Conservation (phyloP, 2,888 invertebrate genomes). For the Drosophila emarginata region DNA sequence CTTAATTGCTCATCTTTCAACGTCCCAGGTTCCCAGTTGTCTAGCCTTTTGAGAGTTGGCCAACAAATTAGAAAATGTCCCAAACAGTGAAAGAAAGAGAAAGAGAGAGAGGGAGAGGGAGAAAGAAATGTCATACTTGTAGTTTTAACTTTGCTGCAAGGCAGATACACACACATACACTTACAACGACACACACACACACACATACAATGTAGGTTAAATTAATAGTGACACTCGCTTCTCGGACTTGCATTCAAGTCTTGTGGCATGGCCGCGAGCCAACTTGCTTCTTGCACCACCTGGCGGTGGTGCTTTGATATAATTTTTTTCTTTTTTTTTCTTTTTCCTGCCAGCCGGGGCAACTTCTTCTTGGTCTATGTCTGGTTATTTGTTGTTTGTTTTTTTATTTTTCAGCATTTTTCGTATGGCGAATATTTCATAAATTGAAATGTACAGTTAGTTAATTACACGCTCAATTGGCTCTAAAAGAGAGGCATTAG, state of each 20-base stretch:
- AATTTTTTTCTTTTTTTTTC: background rate
- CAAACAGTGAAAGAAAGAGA: slow-evolving; percentile 36
- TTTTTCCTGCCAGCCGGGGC: slow-evolving; percentile 26
- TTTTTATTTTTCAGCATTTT: slow-evolving; percentile 17
- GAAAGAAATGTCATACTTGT: slow-evolving; percentile 38
- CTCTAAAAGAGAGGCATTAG: slow-evolving; percentile 69
- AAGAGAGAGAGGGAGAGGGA: background rate
- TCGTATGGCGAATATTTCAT: slow-evolving; percentile 59
- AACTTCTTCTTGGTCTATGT: slow-evolving; percentile 21
- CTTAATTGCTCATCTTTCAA: slow-evolving; percentile 79
- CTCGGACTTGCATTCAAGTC: slow-evolving; percentile 13
- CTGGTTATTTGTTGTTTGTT: slow-evolving; percentile 25
- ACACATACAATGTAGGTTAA: slow-evolving; percentile 72
- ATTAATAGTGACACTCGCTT: slow-evolving; percentile 79
- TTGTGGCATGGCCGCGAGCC: slow-evolving; percentile 52
- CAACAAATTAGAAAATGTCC: slow-evolving; percentile 57
- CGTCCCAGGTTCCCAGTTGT: slow-evolving; percentile 45
- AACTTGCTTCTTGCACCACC: slow-evolving; percentile 46
- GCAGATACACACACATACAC: slow-evolving; percentile 2
- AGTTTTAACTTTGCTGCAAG: slow-evolving; percentile 51
- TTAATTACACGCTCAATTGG: slow-evolving; percentile 76
- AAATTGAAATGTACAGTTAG: slow-evolving; percentile 77
- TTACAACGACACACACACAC: slow-evolving; percentile 41
- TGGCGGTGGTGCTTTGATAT: slow-evolving; percentile 56
- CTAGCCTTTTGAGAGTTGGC: slow-evolving; percentile 17